These are phyloP conservation scores for Arge pagana DNA, from an alignment of 2,888 invertebrate species.

Conservation along the genomic window DNA sequence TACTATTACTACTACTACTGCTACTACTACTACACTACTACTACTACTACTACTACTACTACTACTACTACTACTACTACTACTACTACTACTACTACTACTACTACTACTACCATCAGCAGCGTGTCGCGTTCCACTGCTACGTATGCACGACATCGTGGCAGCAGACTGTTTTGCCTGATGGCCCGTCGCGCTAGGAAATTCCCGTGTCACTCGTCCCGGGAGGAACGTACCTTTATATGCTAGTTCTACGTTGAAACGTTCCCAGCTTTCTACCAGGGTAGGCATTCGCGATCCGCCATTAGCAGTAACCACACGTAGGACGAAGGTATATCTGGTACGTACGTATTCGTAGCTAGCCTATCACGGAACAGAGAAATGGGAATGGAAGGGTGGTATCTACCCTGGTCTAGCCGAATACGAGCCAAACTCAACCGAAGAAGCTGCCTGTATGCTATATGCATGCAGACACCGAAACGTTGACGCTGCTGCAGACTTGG, in stretches of 20 bases:
- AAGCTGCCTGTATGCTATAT: slow-evolving; percentile 8
- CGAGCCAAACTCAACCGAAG: slow-evolving; percentile 4
- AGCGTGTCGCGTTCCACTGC: neutral
- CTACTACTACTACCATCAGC: neutral
- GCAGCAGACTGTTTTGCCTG: slow-evolving; percentile 18
- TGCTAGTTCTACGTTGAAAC: neutral
- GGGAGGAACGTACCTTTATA: slow-evolving; percentile 3
- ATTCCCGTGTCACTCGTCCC: slow-evolving; percentile 15
- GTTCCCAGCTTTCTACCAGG: neutral
- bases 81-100: no score
- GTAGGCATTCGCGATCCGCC: slow-evolving; percentile 16
- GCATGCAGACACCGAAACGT: slow-evolving; percentile 15
- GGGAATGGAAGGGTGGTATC: slow-evolving; percentile 5
- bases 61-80: no score
- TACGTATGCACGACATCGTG: slow-evolving; percentile 8
- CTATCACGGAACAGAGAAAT: neutral
- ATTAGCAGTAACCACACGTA: slow-evolving; percentile 22
- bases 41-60: no score
- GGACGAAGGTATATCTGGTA: neutral
- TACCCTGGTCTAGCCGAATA: neutral
- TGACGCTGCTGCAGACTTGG: slow-evolving; percentile 16
- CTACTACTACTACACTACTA: no score
- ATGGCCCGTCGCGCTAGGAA: slow-evolving; percentile 17
- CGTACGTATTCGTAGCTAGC: neutral
- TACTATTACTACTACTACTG: no score